phyloP scores from a whole-genome alignment of 2,113 vertebrate species.

The Notiomystis cincta region DNA sequence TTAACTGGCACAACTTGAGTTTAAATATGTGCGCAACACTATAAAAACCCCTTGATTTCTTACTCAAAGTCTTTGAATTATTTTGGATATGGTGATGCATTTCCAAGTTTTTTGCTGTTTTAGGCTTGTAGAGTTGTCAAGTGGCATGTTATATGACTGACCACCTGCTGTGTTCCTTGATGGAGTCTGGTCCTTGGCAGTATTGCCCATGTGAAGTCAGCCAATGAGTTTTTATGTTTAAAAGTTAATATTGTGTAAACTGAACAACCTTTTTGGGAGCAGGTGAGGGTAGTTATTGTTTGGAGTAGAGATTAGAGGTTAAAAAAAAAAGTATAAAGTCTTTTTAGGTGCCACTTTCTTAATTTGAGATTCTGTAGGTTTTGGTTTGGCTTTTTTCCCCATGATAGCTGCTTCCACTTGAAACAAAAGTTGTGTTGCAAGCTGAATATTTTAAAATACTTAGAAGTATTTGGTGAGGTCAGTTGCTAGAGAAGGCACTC shows the following conservation, averaged over 20 bases:
- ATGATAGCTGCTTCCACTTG: neutral
- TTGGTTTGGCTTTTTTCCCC: neutral
- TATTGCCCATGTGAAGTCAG: neutral
- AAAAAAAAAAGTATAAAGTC: neutral
- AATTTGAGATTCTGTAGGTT: neutral
- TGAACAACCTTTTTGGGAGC: neutral
- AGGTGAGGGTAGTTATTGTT: neutral
- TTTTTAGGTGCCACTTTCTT: conserved; percentile 17
- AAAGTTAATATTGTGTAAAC: neutral
- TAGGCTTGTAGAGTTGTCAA: conserved; percentile 34
- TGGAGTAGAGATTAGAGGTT: neutral
- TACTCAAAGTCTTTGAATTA: neutral
- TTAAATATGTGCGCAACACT: conserved; percentile 3
- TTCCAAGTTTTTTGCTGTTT: conserved; percentile 49
- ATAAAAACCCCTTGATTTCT: neutral
- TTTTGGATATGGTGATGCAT: conserved; percentile 39
- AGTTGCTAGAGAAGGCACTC: neutral
- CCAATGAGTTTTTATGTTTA: neutral
- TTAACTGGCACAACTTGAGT: neutral
- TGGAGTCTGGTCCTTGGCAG: conserved; percentile 2
- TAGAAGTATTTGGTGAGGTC: neutral
- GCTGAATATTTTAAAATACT: neutral
- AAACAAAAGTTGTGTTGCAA: neutral
- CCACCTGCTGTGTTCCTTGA: neutral
- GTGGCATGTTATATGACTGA: conserved; percentile 17